Evolutionary conservation across 2,797 vertebrate genomes (phyloP).

Genomic region (Pseudotriccus pelzelni): DNA sequence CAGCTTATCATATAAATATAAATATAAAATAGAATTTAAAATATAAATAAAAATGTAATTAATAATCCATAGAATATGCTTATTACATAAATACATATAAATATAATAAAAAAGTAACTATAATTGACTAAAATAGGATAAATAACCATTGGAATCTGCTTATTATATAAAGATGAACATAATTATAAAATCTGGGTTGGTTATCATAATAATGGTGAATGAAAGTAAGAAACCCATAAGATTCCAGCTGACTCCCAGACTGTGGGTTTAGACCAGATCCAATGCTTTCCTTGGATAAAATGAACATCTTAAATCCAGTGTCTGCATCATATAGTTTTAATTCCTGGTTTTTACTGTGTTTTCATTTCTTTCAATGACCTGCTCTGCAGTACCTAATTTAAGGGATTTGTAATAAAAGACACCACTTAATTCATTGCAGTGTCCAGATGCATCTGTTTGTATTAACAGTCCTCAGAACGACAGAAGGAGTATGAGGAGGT

Average conservation of each 20-base stretch:
- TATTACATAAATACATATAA: too few relatives aligned
- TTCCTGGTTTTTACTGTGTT: neutral
- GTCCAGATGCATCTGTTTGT: neutral
- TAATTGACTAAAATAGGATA: too few relatives aligned
- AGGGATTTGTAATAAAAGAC: neutral
- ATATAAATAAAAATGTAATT: too few relatives aligned
- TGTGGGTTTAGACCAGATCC: neutral
- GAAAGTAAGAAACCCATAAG: neutral
- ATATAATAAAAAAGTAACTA: too few relatives aligned
- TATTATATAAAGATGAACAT: too few relatives aligned
- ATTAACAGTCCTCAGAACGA: neutral
- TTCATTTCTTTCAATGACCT: neutral
- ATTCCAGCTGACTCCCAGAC: neutral
- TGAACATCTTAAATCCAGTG: neutral
- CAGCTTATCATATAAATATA: too few relatives aligned
- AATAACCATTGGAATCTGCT: too few relatives aligned
- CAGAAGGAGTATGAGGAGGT: neutral
- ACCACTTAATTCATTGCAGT: neutral
- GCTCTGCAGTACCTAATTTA: neutral
- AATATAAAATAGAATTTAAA: too few relatives aligned
- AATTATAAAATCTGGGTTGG: neutral
- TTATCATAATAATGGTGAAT: neutral
- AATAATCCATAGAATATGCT: too few relatives aligned
- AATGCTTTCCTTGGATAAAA: neutral
- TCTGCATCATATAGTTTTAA: neutral